Evolutionary conservation across 2,797 vertebrate species (phyloP), one percentile per base, ranked within the genome.

Genomic region (Tokudaia tokunoshimensis): DNA sequence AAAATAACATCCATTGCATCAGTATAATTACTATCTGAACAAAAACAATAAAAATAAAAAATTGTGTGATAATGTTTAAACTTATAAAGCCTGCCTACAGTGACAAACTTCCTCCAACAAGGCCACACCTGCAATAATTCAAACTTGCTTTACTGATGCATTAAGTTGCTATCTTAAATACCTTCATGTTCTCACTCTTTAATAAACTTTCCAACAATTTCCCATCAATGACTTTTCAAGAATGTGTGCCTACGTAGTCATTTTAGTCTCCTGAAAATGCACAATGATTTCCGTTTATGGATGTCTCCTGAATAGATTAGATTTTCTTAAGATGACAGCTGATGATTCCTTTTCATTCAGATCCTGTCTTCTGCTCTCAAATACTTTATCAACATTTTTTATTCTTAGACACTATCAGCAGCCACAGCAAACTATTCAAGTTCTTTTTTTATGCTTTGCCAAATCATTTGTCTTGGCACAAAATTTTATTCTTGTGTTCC

Each of bases 371-470:
- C 72, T 55, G 50, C n/a, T 86, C 61, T 19, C 22, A 92, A 93
- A 76, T 84, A 76, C 70, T 8, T 14, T 61, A 78, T 92, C 22
- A 44, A 67, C 50, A 75, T 87, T 88, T 88, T 63, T 94, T 76
- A 74, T 22, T 65, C 31, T 91, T 31, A 85, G 20, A 13, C 5
- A 70, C 29, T 57, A 65, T 7, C 15, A 87, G 63, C 9, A n/a
- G 47, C 26, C 37, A 78, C 0, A 74, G 13, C 52, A 50, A 93
- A 65, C 3, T 87, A 47, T 5, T 84, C 31, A 91, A n/a, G 47
- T 59, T 89, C 19, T 47, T 10, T 44, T 44, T 84, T 90, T 22
- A 47, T 74, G 50, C 2, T 93, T 14, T 78, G 15, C 47, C 50
- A 84, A 44, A 80, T 72, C 0, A 3, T 76, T 3, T 3, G 7